Conservation (phyloP, 1,140 invertebrate species). For the Megalonaias nervosa region DNA sequence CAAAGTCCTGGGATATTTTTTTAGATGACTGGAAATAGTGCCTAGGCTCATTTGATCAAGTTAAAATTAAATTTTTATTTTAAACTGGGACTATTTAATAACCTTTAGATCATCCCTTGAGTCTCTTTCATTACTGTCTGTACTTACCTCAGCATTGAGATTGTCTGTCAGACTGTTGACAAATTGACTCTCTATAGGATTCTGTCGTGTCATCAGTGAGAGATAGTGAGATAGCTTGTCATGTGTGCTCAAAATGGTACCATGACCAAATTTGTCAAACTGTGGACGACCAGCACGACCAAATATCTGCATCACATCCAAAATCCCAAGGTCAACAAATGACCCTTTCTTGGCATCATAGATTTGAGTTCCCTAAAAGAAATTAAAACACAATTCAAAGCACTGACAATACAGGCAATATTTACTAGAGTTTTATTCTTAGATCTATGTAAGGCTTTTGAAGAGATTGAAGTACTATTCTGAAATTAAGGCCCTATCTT, state of each 20-base stretch:
- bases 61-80: too few species aligned
- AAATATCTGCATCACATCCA: constrained; percentile 99
- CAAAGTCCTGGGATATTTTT: too few species aligned
- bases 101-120: too few species aligned
- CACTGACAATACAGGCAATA: too few species aligned
- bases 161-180: constrained; percentile 93
- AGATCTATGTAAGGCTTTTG: too few species aligned
- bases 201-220: constrained; percentile 94
- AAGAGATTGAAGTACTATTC: too few species aligned
- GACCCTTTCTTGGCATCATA: constrained; percentile 96
- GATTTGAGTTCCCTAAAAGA: constrained; percentile 91
- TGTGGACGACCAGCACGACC: constrained; percentile 95
- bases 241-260: constrained; percentile 95
- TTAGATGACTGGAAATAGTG: too few species aligned
- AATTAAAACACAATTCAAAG: not conserved
- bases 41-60: too few species aligned
- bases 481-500: too few species aligned
- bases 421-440: too few species aligned
- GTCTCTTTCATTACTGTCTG: too few species aligned
- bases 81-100: too few species aligned
- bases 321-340: constrained; percentile 95
- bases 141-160: constrained; percentile 95
- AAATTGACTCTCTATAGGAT: constrained; percentile 99
- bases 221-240: constrained; percentile 96
- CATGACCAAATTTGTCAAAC: constrained; percentile 85